Conservation (phyloP, 2,888 invertebrate genomes). For the Pherbina coryleti region DNA sequence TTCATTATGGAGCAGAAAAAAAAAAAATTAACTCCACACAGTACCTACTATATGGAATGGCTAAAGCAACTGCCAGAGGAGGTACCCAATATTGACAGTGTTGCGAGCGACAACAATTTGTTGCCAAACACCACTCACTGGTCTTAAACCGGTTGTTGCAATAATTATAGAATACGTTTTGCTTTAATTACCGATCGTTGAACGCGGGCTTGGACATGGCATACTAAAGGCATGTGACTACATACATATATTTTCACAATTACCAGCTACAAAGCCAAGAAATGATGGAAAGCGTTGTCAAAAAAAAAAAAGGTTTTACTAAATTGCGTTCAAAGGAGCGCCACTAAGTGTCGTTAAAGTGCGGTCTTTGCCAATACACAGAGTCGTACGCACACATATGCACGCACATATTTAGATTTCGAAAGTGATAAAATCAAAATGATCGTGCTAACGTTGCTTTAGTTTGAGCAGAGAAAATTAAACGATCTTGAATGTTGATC, state of each 20-base stretch:
- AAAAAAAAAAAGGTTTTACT: too few species aligned
- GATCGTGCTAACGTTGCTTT: background rate
- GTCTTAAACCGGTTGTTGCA: conserved; percentile 19
- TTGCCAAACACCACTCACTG: conserved; percentile 4
- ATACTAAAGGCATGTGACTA: conserved; percentile 8
- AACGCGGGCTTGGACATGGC: background rate
- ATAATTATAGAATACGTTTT: conserved; percentile 13
- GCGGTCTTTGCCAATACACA: background rate
- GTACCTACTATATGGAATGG: background rate
- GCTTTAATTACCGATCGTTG: conserved; percentile 27
- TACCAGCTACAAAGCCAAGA: background rate
- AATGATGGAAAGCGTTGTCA: too few species aligned
- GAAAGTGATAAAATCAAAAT: background rate
- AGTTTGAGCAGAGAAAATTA: background rate
- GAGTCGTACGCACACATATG: background rate
- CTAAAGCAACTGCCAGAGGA: background rate
- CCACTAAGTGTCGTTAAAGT: background rate
- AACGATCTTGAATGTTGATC: conserved; percentile 22
- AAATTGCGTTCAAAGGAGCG: background rate
- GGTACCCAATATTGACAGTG: background rate
- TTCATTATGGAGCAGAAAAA: background rate
- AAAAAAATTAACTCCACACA: background rate
- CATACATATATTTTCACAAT: conserved; percentile 9
- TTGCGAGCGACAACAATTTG: conserved; percentile 25
- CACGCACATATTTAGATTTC: background rate